Percentiles rank a stretch among this genome's conserved stretches.
phyloP scores from a whole-genome alignment of 1,140 invertebrate species.

The Phymastichus coffea region DNA sequence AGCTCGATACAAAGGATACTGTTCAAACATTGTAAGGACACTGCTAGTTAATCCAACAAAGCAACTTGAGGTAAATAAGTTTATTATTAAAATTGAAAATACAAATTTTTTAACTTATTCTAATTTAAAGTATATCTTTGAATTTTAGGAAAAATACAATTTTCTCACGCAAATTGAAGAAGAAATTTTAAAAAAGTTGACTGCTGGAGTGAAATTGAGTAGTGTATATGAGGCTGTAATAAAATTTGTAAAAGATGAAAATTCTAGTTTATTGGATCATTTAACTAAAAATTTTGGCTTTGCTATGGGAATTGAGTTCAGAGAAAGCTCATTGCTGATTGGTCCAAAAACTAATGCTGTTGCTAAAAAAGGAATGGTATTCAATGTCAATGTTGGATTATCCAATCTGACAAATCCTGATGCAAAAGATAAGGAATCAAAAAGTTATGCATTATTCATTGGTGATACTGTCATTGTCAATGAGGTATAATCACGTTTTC shows the following conservation, averaged over 20 bases:
- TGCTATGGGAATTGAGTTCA: conserved; percentile 97
- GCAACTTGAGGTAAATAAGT: conserved; percentile 62
- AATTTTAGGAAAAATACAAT: conserved; percentile 83
- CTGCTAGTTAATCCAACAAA: conserved; percentile 92
- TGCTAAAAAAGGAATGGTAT: conserved; percentile 95
- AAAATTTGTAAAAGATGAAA: conserved; percentile 83
- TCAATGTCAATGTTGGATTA: conserved; percentile 94
- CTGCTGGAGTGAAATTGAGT: conserved; percentile 80
- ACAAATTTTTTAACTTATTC: conserved; percentile 9
- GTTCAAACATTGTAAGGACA: conserved; percentile 98
- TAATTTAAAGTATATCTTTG: conserved; percentile 1
- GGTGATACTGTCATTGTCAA: conserved; percentile 96
- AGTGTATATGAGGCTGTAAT: conserved; percentile 88
- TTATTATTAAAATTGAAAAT: not conserved
- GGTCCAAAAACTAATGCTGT: conserved; percentile 81
- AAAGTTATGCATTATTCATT: conserved; percentile 92
- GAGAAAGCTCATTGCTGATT: conserved; percentile 90
- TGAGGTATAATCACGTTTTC: conserved; percentile 61
- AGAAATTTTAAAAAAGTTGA: conserved; percentile 82
- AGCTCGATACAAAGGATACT: conserved; percentile 94
- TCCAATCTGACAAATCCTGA: conserved; percentile 83
- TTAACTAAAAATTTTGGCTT: conserved; percentile 94
- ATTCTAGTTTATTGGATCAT: conserved; percentile 84
- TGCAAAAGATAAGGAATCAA: conserved; percentile 81
- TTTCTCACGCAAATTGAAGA: conserved; percentile 91